Conservation (phyloP, 1,140 invertebrate species). For the Temnothorax nylanderi region DNA sequence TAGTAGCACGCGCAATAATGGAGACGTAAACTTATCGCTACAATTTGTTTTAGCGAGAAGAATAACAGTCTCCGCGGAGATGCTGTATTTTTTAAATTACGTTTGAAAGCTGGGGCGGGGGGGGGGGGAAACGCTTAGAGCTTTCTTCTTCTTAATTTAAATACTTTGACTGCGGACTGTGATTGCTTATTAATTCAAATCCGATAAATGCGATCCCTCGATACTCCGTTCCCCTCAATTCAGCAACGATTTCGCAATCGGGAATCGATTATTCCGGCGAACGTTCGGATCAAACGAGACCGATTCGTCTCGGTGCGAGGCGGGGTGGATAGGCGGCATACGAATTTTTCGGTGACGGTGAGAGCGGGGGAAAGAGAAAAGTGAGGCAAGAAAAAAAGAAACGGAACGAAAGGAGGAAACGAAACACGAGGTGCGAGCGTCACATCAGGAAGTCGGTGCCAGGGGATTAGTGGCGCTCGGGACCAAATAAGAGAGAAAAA, state of each 20-base stretch:
- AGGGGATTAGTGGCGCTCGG: slow-evolving; percentile 43
- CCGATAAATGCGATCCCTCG: slow-evolving; percentile 14
- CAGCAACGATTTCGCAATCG: slow-evolving; percentile 16
- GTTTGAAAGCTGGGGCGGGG: not conserved
- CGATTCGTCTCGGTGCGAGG: slow-evolving; percentile 36
- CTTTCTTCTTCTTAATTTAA: not conserved
- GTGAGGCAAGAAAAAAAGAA: not conserved
- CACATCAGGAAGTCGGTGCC: slow-evolving; percentile 21
- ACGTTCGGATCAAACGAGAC: slow-evolving; percentile 49
- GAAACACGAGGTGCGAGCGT: slow-evolving; percentile 17
- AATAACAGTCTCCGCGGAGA: not conserved
- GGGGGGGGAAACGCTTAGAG: not conserved
- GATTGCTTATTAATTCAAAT: slow-evolving; percentile 7
- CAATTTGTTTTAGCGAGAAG: slow-evolving; percentile 4
- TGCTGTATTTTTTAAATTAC: not conserved
- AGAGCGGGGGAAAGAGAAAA: not conserved
- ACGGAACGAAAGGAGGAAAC: slow-evolving; percentile 9
- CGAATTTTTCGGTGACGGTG: slow-evolving; percentile 26
- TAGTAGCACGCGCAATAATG: not conserved
- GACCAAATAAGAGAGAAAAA: slow-evolving; percentile 53
- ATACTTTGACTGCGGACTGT: not conserved
- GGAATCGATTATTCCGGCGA: slow-evolving; percentile 23
- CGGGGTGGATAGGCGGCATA: slow-evolving; percentile 19
- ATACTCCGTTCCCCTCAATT: not conserved
- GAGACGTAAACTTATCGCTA: not conserved